These are phyloP conservation scores for Tyrophagus putrescentiae DNA, from an alignment of 1,140 invertebrate species.

Conservation along the genomic window DNA sequence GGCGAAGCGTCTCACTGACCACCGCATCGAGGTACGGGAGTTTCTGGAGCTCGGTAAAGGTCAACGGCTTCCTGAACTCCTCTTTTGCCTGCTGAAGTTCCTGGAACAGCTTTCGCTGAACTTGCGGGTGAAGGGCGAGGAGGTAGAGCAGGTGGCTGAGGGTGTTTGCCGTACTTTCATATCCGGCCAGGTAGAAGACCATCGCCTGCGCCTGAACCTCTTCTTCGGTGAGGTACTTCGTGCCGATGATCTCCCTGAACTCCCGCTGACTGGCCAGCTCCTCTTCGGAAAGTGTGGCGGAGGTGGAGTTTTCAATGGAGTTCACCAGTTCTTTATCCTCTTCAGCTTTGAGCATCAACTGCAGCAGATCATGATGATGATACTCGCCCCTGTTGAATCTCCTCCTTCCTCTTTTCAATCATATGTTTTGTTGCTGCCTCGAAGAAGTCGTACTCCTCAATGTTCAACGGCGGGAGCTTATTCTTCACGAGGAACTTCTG, in stretches of 20 bases:
- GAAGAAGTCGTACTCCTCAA: too few species aligned
- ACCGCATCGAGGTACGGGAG: too few species aligned
- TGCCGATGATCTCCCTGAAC: neutral
- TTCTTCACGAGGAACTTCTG: neutral
- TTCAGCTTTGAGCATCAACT: conserved; percentile 5
- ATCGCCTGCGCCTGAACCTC: conserved; percentile 48
- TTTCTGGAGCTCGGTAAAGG: too few species aligned
- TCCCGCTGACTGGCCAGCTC: neutral
- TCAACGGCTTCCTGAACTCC: too few species aligned
- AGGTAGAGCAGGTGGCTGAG: conserved; percentile 38
- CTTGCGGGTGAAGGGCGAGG: conserved; percentile 40
- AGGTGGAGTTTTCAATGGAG: neutral
- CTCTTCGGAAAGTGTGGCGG: neutral
- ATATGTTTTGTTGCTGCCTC: neutral
- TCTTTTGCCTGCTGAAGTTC: too few species aligned
- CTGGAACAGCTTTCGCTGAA: conserved; percentile 34
- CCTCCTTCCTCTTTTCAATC: conserved; percentile 11
- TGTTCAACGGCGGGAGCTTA: too few species aligned
- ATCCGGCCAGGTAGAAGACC: conserved; percentile 49
- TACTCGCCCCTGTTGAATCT: neutral
- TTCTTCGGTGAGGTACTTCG: conserved; percentile 39
- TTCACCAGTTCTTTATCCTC: neutral
- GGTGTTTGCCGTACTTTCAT: conserved; percentile 41
- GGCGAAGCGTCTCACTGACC: too few species aligned
- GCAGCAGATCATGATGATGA: conserved; percentile 1